phyloP scores from a whole-genome alignment of 2,888 invertebrate species.

The Thysanoteuthis rhombus region DNA sequence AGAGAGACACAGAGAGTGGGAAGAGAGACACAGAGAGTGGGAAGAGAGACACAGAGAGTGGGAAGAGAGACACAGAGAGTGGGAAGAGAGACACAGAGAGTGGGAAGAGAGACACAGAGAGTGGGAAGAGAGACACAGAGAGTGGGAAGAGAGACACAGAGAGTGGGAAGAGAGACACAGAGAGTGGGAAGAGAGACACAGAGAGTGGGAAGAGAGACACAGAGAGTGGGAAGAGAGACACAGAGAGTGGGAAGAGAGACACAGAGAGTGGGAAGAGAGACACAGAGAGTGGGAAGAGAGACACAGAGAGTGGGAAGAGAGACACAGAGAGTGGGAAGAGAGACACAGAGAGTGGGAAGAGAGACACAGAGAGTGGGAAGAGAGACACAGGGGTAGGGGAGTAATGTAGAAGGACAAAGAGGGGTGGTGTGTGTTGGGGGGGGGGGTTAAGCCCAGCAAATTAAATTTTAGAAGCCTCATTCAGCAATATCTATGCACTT shows the following conservation, averaged over 20 bases:
- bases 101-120: not conserved
- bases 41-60: too few relatives aligned
- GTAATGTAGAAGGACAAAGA: not conserved
- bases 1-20: not conserved
- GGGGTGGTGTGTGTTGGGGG: too few relatives aligned
- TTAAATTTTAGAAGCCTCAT: too few relatives aligned
- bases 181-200: not conserved
- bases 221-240: not conserved
- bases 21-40: not conserved
- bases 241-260: not conserved
- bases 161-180: not conserved
- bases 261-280: not conserved
- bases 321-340: not conserved
- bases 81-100: not conserved
- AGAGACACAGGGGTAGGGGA: rapidly evolving
- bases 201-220: not conserved
- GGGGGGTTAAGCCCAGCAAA: too few relatives aligned
- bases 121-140: not conserved
- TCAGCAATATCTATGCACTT: too few relatives aligned
- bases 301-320: not conserved
- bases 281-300: too few relatives aligned
- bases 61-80: not conserved
- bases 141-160: not conserved
- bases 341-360: not conserved
- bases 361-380: not conserved